Evolutionary conservation across 2,797 vertebrate species (phyloP), one percentile per base, ranked within the genome.

Genomic region (Rousettus madagascariensis): DNA sequence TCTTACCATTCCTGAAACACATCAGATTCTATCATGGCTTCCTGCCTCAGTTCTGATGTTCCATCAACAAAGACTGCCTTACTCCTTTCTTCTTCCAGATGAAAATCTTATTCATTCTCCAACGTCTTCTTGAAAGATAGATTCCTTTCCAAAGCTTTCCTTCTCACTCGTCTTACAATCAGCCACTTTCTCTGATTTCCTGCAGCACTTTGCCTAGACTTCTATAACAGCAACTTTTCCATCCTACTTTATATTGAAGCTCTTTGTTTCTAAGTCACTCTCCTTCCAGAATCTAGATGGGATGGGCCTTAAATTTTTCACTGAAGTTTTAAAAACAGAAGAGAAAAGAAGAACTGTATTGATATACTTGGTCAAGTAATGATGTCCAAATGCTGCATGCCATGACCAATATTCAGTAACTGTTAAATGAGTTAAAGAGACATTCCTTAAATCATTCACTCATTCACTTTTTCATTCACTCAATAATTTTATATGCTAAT

Each of bases 291-390:
- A 82, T 88, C 66, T 89, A 86, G 30, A 68, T 57, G 36, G 15
- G 5, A 86, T 5, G 93, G 74, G 30, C 6, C 43, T 86, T 91
- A 65, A 95, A 77, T 89, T n/a, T 63, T 88, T 92, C 59, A 68
- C 8, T 24, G 33, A 78, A 79, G n/a, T 65, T 87, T 96, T 59
- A 66, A 19, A 88, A 71, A 85, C 9, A 49, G 63, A 57, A 75
- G 75, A 33, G 33, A 38, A 90, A 90, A 87, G 51, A 94, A 69
- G 28, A 22, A 72, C 5, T 49, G 20, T 68, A 41, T 55, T 92
- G n/a, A 65, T 69, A 65, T 46, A 79, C 13, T 82, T 94, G 63
- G 75, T 5, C 65, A 83, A 69, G 57, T 57, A 91, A 86, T 20
- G 28, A 77, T 83, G 30, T 46, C 59, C 63, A 89, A 55, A 86